phyloP scores from a whole-genome alignment of 2,113 vertebrate genomes.

The Sander vitreus region DNA sequence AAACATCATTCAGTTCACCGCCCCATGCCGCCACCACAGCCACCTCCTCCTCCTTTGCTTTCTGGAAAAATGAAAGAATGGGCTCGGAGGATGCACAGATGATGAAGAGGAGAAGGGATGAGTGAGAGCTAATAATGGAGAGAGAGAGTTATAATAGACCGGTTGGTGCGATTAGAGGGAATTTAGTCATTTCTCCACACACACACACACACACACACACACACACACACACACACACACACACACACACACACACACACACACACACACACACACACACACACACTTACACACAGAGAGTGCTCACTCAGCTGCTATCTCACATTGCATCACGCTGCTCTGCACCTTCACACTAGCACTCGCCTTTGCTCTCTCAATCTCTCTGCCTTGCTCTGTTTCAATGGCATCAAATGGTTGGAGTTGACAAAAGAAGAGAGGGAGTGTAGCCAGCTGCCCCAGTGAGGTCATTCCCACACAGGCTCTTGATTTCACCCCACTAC shows the following conservation, averaged over 20 bases:
- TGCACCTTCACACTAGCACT: constrained; percentile 78
- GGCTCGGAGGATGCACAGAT: constrained; percentile 39
- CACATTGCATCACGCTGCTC: constrained; percentile 81
- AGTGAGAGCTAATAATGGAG: constrained; percentile 48
- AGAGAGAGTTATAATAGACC: constrained; percentile 52
- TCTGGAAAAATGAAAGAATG: constrained; percentile 45
- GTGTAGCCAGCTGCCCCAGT: constrained; percentile 76
- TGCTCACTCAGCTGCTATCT: constrained; percentile 80
- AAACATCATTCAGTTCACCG: constrained; percentile 78
- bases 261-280: not conserved
- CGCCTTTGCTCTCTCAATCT: constrained; percentile 65
- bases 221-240: not conserved
- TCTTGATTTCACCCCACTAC: constrained; percentile 42
- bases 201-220: not conserved
- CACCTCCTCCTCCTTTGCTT: constrained; percentile 16
- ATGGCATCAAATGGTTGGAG: constrained; percentile 78
- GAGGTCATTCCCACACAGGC: constrained; percentile 70
- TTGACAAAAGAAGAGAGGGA: constrained; percentile 78
- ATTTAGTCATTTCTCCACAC: constrained; percentile 55
- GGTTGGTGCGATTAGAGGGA: constrained; percentile 54
- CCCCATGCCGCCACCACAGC: constrained; percentile 25
- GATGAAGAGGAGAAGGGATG: constrained; percentile 48
- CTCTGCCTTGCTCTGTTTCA: constrained; percentile 71
- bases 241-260: not conserved
- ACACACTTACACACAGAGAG: constrained; percentile 26